A percentile compares a stretch with the other conserved stretches of the same genome.
Conservation (phyloP, 2,888 invertebrate genomes). For the Cataglyphis rosenhaueri region DNA sequence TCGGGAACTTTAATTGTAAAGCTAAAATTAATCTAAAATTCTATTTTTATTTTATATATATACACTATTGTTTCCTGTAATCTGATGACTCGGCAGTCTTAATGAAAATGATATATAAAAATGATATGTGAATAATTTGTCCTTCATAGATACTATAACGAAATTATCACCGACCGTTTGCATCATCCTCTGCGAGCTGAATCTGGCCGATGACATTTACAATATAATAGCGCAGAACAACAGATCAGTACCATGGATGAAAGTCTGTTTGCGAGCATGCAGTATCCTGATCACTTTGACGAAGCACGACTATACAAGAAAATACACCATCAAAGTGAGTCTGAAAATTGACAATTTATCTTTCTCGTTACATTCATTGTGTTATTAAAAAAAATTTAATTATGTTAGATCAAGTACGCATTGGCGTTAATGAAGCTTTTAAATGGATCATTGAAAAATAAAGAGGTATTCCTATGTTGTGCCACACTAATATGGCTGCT, state of each 20-base stretch:
- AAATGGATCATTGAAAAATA: constrained; percentile 76
- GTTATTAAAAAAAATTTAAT: background rate
- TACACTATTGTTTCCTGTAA: constrained; percentile 80
- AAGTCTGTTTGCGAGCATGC: constrained; percentile 86
- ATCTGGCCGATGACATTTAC: constrained; percentile 84
- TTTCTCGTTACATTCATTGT: background rate
- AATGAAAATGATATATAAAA: background rate
- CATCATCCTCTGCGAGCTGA: constrained; percentile 78
- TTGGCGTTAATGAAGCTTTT: constrained; percentile 88
- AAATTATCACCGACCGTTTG: constrained; percentile 83
- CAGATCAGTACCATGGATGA: constrained; percentile 88
- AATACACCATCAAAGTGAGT: constrained; percentile 88
- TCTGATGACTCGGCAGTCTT: constrained; percentile 43
- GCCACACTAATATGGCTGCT: constrained; percentile 80
- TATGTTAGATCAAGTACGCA: constrained; percentile 87
- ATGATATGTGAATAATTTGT: constrained; percentile 23
- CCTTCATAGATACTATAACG: constrained; percentile 84
- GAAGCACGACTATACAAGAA: constrained; percentile 88
- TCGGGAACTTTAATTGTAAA: background rate
- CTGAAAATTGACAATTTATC: background rate
- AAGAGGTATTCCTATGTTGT: constrained; percentile 74
- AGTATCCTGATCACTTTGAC: constrained; percentile 89
- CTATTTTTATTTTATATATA: background rate
- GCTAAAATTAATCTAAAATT: background rate
- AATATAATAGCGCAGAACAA: constrained; percentile 84